These are phyloP conservation scores for Campodea augens DNA, from an alignment of 1,140 invertebrate species.

Conservation along the genomic window DNA sequence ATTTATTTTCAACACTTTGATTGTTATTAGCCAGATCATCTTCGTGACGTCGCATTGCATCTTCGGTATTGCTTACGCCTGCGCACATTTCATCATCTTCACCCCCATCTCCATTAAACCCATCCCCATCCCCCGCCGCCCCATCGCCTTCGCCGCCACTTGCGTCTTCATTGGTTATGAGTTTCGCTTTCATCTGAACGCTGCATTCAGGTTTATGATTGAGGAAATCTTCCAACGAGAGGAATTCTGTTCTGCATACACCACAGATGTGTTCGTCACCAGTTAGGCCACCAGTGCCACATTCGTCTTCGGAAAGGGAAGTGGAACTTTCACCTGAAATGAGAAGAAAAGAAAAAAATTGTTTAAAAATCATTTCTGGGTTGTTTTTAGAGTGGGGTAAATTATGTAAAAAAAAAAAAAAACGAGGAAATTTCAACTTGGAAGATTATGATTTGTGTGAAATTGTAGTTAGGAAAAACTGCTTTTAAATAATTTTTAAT, in stretches of 20 bases:
- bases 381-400: no score
- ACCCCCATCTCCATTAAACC: neutral
- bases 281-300: conserved; percentile 16
- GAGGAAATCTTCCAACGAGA: conserved; percentile 12
- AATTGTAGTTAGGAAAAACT: no score
- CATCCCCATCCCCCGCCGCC: conserved; percentile 9
- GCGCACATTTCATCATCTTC: conserved; percentile 10
- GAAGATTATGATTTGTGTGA: no score
- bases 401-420: no score
- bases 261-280: conserved; percentile 13
- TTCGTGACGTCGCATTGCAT: conserved; percentile 31
- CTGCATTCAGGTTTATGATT: conserved; percentile 17
- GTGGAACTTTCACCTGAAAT: conserved; percentile 34
- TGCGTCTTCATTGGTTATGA: conserved; percentile 2
- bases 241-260: conserved; percentile 15
- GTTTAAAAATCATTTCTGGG: no score
- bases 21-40: conserved; percentile 46
- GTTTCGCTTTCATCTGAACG: conserved; percentile 1
- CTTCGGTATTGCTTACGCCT: neutral
- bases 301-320: conserved; percentile 31
- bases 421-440: no score
- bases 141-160: conserved; percentile 5
- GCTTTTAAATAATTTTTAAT: no score
- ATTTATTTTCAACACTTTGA: conserved; percentile 17
- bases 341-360: no score